Evolutionary conservation across 2,113 vertebrate species (phyloP).

Genomic region (Stegastes partitus): DNA sequence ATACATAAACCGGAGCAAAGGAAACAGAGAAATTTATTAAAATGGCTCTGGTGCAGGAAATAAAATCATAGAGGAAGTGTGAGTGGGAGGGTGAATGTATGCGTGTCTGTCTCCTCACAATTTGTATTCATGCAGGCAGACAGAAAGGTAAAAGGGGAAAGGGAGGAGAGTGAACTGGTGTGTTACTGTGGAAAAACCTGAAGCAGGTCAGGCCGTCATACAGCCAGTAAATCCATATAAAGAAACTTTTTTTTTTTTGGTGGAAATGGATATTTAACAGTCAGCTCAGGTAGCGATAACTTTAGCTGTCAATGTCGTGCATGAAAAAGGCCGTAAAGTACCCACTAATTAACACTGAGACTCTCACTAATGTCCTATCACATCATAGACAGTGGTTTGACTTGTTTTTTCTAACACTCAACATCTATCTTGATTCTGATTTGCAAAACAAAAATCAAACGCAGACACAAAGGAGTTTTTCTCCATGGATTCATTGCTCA

Average conservation of each 20-base stretch:
- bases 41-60: constrained; percentile 51
- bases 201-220: no score
- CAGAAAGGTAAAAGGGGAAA: constrained; percentile 8
- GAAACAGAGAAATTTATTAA: constrained; percentile 50
- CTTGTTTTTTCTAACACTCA: constrained; percentile 5
- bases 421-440: constrained; percentile 33
- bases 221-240: not conserved
- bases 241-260: not conserved
- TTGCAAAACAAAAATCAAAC: constrained; percentile 52
- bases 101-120: constrained; percentile 10
- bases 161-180: constrained; percentile 8
- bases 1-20: not conserved
- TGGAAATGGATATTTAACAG: not conserved
- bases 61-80: constrained; percentile 46
- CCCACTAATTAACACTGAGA: no score
- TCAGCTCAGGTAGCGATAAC: not conserved
- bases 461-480: constrained; percentile 37
- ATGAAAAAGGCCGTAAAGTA: not conserved
- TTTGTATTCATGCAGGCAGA: constrained; percentile 26
- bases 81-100: constrained; percentile 25
- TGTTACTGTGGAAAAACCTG: not conserved
- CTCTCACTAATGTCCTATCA: constrained; percentile 3
- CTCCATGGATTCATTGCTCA: constrained; percentile 73
- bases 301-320: not conserved
- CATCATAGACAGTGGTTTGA: constrained; percentile 9